Evolutionary conservation across 2,888 invertebrate species (phyloP), one percentile per base, ranked within the genome.

Genomic region (Dasypogon diadema): DNA sequence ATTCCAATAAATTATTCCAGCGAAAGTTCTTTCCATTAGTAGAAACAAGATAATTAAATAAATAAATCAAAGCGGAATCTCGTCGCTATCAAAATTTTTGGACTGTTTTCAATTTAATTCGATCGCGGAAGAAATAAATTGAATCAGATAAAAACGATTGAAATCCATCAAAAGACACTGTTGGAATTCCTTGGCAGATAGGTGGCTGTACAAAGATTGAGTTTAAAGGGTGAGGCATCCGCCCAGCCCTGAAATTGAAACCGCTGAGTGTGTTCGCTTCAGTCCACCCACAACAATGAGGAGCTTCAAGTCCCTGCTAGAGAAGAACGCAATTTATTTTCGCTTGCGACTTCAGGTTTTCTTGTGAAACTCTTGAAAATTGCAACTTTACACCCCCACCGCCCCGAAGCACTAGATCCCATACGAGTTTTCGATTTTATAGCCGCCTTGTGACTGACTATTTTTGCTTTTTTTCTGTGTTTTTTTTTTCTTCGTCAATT

Each of bases 281-380:
- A 22, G 10, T 24, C 65, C 65, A 24, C 48, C 65, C 42, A 46
- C 65, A 22, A 24, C 42, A 46, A n/a, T n/a, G 26, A 26, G 2
- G 48, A 24, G 12, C 46, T 46, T 34, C 5, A 5, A 24, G 3
- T 22, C 42, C 22, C 24, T 48, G 48, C 48, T 46, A 22, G 48
- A 18, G 26, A 46, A 22, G 65, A 65, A 65, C 65, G 65, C 65
- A 46, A 65, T 65, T 65, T 65, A 65, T 65, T 65, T 65, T 46
- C 48, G 65, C 65, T 24, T 65, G 65, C 46, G 65, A 65, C 37
- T 16, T 65, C 65, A 65, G n/a, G 37, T 65, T 48, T 63, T 63
- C 18, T 65, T 30, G 37, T 37, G 16, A 10, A 37, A 37, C n/a
- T 60, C 37, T 14, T 14, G 14, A 1, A 14, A 4, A 60, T 60